Base-by-base conservation (phyloP, 2,113 vertebrate species). In the Apteryx mantelli region DNA sequence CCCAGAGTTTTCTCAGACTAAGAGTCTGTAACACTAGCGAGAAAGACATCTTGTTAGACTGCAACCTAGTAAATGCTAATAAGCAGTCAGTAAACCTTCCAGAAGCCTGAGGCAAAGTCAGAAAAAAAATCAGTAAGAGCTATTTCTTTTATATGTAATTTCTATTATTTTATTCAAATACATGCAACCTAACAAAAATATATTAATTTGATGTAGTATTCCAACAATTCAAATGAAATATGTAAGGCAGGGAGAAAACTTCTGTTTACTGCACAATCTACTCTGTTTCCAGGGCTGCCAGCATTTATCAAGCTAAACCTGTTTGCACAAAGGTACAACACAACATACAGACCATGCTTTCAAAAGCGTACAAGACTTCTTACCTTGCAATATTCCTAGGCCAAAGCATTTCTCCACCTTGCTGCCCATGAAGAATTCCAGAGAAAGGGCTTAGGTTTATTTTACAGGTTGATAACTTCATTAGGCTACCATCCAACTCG, bases 391-490 rank as follows among this genome's bases (percentile, higher is more conserved):
- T 79, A 85, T 96, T 96, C 61, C 96, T 84, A 30, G 97, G 90
- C 98, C 98, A 98, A 70, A 97, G 97, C 92, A 96, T 97, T 92
- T 97, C 98, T 96, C 94, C 97, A 94, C 96, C 96, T 97, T 92
- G 96, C 3, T 96, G 95, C 96, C 97, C 97, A 96, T 91, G 94
- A 90, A 97, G 96, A 96, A 96, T 91, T 88, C 93, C 88, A 85
- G 97, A 93, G 94, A 98, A 98, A 91, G 97, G 96, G 70, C 95
- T 98, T 56, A 97, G 97, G 86, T 97, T 98, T 94, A 97, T 97
- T 98, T 98, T 98, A 79, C 81, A 95, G 95, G 97, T 96, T 84
- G 98, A 98, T 89, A 98, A 92, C 97, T 98, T 98, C 98, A 97
- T 96, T 60, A 94, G 97, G 92, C 92, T 44, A 97, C 96, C 96